Base-by-base conservation (phyloP, 2,113 vertebrate species). In the Plestiodon gilberti region DNA sequence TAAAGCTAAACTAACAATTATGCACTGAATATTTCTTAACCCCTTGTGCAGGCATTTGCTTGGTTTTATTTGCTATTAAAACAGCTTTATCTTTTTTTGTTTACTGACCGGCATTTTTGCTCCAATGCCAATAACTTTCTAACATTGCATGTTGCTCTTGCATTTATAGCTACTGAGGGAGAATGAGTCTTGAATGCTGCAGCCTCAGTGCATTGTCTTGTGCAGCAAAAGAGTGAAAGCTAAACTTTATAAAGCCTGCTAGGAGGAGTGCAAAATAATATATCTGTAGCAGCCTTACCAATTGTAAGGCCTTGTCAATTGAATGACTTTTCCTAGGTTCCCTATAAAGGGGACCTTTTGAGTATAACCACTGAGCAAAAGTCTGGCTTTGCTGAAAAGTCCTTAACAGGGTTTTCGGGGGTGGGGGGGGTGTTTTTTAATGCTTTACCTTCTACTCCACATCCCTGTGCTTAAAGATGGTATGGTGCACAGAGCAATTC, bases 101-200 rank as follows among this genome's bases (percentile, higher is more conserved):
- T 89, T 81, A 74, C 74, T 91, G 78, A 81, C 88, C 84, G 86
- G 55, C 86, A 92, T 87, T 62, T 73, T 83, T 90, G 91, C 81
- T 90, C 87, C 86, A 82, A 4, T 84, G 87, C 92, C 86, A 30
- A 70, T 57, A 78, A 91, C 91, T 88, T 90, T 88, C 89, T 94
- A 89, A 94, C 89, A 88, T 91, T 94, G 89, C 89, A 23, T 89
- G 77, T 89, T 82, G 75, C 85, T 69, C 90, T 88, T 84, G 75
- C 87, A 17, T 85, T 70, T 57, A 67, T 43, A 87, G 78, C 75
- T 90, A 75, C 89, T 91, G 87, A 89, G 87, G 82, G 86, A 43
- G 89, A 75, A 74, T 88, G 40, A 38, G 57, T 40, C 69, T 94
- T 80, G 52, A 84, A 81, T 93, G 85, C 87, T 55, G 40, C 40